Percentiles rank a stretch among this genome's conserved stretches.
These are phyloP conservation scores for Diplodus puntazzo DNA, from an alignment of 2,797 vertebrate genomes.

Conservation along the genomic window DNA sequence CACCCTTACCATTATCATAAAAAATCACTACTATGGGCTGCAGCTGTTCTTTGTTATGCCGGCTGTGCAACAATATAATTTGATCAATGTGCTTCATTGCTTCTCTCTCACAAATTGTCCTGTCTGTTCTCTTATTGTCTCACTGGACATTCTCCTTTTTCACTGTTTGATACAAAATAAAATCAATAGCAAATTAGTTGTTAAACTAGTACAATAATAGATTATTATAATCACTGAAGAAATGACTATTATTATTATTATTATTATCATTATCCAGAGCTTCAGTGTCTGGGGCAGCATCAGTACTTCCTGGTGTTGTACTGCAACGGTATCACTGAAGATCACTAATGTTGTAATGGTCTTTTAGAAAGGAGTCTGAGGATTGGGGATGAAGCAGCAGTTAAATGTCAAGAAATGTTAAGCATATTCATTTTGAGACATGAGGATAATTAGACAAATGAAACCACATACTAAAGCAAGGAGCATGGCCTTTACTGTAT, in stretches of 20 bases:
- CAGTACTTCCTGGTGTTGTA: not conserved
- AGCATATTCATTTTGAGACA: not conserved
- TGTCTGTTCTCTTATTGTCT: not conserved
- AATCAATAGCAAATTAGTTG: not conserved
- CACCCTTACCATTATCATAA: conserved; percentile 23
- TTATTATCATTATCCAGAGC: too few species aligned
- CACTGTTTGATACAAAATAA: not conserved
- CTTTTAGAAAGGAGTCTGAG: not conserved
- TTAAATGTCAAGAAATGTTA: not conserved
- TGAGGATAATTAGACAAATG: not conserved
- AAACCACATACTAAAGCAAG: not conserved
- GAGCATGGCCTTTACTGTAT: not conserved
- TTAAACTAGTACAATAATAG: not conserved
- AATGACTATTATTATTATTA: too few species aligned
- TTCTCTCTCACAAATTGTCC: not conserved
- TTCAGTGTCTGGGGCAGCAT: not conserved
- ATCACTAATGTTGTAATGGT: conserved; percentile 17
- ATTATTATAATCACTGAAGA: too few species aligned
- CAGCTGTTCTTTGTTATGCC: conserved; percentile 14
- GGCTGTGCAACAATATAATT: not conserved
- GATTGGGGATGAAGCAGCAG: not conserved
- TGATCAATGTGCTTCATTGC: not conserved
- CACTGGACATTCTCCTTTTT: not conserved
- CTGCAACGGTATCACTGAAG: not conserved
- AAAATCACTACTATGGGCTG: conserved; percentile 3